phyloP scores from a whole-genome alignment of 2,113 vertebrate species.

The Scolopax mira region DNA sequence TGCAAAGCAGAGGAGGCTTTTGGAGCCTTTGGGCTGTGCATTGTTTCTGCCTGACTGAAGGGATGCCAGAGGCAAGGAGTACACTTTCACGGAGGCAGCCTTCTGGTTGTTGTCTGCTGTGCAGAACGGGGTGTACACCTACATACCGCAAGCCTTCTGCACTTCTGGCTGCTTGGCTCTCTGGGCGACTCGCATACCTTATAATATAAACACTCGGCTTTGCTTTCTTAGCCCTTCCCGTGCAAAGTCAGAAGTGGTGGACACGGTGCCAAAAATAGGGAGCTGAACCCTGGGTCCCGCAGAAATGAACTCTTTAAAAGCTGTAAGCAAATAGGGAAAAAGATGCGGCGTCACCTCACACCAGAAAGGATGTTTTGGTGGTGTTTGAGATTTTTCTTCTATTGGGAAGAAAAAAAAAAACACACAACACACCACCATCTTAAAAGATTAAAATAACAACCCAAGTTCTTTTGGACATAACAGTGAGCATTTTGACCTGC shows the following conservation, averaged over 20 bases:
- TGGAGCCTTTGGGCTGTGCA: not conserved
- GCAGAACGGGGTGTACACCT: not conserved
- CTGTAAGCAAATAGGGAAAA: not conserved
- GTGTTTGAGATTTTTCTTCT: not conserved
- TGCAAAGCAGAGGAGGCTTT: not conserved
- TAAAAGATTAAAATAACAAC: not conserved
- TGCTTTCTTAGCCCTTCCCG: slow-evolving; percentile 14
- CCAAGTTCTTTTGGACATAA: not conserved
- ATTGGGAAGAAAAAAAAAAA: not conserved
- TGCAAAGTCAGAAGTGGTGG: not conserved
- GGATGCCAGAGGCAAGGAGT: not conserved
- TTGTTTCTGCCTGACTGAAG: not conserved
- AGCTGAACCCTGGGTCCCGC: not conserved
- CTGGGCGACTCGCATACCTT: not conserved
- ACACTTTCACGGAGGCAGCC: fast-evolving
- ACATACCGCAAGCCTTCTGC: not conserved
- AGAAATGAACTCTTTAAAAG: not conserved
- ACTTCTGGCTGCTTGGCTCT: not conserved
- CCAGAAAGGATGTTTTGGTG: not conserved
- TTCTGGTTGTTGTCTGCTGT: not conserved
- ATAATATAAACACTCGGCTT: not conserved
- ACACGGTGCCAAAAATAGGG: slow-evolving; percentile 6
- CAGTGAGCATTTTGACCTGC: not conserved
- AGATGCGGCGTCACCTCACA: not conserved
- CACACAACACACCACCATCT: not conserved